phyloP scores from a whole-genome alignment of 2,888 invertebrate genomes.

The Dryobotodes eremita region DNA sequence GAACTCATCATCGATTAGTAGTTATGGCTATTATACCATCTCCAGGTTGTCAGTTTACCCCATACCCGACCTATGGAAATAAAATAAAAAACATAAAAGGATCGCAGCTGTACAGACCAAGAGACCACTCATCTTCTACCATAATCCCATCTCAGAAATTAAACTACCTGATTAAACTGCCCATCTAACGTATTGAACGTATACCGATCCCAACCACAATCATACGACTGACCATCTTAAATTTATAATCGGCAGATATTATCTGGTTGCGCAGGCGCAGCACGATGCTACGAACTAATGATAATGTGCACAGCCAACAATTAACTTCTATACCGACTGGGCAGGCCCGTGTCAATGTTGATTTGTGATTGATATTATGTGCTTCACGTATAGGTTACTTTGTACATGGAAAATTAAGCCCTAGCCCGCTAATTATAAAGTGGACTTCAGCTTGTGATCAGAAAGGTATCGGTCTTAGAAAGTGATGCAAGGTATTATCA shows the following conservation, averaged over 20 bases:
- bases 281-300: constrained; percentile 76
- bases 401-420: constrained; percentile 18
- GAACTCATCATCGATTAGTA: background rate
- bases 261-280: constrained; percentile 77
- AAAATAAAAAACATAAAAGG: constrained; percentile 12
- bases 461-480: constrained; percentile 18
- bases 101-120: constrained; percentile 3
- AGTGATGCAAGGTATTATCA: constrained; percentile 35
- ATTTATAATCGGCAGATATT: constrained; percentile 77
- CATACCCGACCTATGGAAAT: background rate
- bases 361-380: constrained; percentile 89
- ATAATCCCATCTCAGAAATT: constrained; percentile 43
- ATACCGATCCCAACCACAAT: constrained; percentile 58
- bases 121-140: constrained; percentile 12
- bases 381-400: constrained; percentile 59
- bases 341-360: constrained; percentile 84
- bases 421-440: background rate
- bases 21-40: background rate
- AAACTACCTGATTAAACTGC: constrained; percentile 55
- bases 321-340: constrained; percentile 84
- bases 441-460: background rate
- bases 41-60: background rate
- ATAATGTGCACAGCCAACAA: constrained; percentile 83
- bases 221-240: constrained; percentile 72
- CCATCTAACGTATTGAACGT: constrained; percentile 51